These are phyloP conservation scores for Grallaria varia DNA, from an alignment of 2,113 vertebrate genomes.

Conservation along the genomic window DNA sequence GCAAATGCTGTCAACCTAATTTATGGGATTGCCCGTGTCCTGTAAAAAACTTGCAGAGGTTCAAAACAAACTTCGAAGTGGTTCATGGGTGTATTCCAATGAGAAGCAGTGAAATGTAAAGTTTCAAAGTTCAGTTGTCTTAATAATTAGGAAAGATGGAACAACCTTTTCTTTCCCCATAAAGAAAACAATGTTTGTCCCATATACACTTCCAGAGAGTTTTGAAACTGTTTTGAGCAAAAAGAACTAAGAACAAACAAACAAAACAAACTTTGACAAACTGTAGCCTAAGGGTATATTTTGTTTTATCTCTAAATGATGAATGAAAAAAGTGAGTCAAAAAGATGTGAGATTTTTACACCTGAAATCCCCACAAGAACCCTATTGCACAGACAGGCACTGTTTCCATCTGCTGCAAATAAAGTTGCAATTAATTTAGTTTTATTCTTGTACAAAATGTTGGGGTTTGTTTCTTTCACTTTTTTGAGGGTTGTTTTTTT, in stretches of 20 bases:
- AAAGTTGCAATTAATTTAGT: not conserved
- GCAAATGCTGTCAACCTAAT: conserved; percentile 6
- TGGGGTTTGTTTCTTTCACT: not conserved
- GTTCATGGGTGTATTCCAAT: not conserved
- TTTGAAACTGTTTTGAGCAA: not conserved
- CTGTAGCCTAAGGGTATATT: not conserved
- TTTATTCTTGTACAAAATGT: not conserved
- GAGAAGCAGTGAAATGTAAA: not conserved
- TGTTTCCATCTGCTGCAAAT: not conserved
- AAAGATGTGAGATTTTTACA: not conserved
- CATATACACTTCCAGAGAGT: not conserved
- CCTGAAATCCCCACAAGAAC: not conserved
- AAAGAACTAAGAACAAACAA: fast-evolving
- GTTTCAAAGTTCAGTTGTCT: conserved; percentile 16
- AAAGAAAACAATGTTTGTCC: not conserved
- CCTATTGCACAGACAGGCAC: not conserved
- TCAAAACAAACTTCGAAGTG: conserved; percentile 4
- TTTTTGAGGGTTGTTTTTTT: too few species aligned
- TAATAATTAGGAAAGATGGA: not conserved
- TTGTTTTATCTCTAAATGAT: conserved; percentile 36
- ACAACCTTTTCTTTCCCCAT: not conserved
- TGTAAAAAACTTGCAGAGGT: conserved; percentile 20
- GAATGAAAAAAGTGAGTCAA: not conserved
- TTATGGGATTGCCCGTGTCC: not conserved
- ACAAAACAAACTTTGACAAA: not conserved